Base-by-base conservation (phyloP, 1,140 invertebrate genomes). In the Macrocentrus cingulum region DNA sequence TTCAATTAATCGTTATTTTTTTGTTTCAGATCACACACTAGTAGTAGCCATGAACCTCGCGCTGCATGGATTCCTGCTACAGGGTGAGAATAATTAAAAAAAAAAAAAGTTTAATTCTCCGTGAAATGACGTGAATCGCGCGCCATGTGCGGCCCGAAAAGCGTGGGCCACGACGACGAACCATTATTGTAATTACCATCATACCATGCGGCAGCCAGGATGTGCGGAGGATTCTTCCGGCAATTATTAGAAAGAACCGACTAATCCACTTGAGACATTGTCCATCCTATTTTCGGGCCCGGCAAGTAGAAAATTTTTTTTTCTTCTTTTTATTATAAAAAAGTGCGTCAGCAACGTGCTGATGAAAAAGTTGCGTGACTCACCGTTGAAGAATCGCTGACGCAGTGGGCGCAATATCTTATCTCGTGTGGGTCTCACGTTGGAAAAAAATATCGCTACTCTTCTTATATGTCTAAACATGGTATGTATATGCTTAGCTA, bases 51-150 rank as follows among this genome's bases (percentile, higher is more conserved):
- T 80, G 77, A 80, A 80, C 77, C 76, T 80, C 74, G 76, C 71
- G 75, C 72, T 79, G 75, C 76, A 79, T 77, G 76, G 74, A 78
- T 70, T 80, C 69, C 70, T 80, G 65, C 68, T 80, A 63, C 77
- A 78, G 65, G 75, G 77, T 80, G 69, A 68, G 72, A 63, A 34
- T 9, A 23, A 48, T 50, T 20, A 3, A 39, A 39, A 39, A 39
- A 4, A 34, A 34, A 34, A 34, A 34, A n/a, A n/a, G n/a, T n/a
- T n/a, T n/a, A n/a, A n/a, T n/a, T n/a, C n/a, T n/a, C n/a, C n/a
- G n/a, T n/a, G n/a, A n/a, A n/a, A n/a, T n/a, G n/a, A n/a, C n/a
- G n/a, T n/a, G n/a, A n/a, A n/a, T n/a, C n/a, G n/a, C n/a, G n/a
- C n/a, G n/a, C n/a, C 46, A 22, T 63, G 66, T 68, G 66, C 60